These are phyloP conservation scores for Numida meleagris DNA, from an alignment of 2,113 vertebrate genomes.

Conservation along the genomic window DNA sequence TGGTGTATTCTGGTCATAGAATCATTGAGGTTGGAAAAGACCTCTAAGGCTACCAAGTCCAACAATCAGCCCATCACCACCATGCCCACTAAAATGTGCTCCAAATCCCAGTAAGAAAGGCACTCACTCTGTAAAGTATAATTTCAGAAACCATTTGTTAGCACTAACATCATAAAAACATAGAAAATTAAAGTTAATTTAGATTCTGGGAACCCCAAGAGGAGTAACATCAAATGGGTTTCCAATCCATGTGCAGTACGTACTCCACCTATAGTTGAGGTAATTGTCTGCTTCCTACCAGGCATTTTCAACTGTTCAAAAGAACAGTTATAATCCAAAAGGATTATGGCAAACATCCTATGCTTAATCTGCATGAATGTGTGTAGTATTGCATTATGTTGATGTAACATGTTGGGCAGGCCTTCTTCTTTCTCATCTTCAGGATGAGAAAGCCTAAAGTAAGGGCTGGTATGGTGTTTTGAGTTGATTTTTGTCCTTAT, in stretches of 20 bases:
- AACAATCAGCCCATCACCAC: too few species aligned
- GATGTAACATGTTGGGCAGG: neutral
- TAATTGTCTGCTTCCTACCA: neutral
- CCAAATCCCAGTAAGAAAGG: neutral
- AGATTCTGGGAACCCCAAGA: neutral
- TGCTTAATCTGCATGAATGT: neutral
- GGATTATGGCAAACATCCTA: neutral
- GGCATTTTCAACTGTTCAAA: neutral
- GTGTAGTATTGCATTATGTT: neutral
- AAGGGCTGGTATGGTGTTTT: neutral
- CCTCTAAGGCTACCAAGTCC: too few species aligned
- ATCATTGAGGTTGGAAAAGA: too few species aligned
- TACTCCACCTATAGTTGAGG: neutral
- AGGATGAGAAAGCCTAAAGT: neutral
- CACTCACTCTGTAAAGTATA: neutral
- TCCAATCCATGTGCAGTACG: neutral
- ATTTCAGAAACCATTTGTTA: conserved; percentile 2
- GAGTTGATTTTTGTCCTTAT: neutral
- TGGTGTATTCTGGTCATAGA: neutral
- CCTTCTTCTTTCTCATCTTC: neutral
- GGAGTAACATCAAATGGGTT: neutral
- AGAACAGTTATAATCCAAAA: too few species aligned
- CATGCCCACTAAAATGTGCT: neutral
- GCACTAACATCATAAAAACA: conserved; percentile 30
- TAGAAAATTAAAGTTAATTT: conserved; percentile 60